These are phyloP conservation scores for Hyperopisus bebe DNA, from an alignment of 2,113 vertebrate genomes.

Conservation along the genomic window DNA sequence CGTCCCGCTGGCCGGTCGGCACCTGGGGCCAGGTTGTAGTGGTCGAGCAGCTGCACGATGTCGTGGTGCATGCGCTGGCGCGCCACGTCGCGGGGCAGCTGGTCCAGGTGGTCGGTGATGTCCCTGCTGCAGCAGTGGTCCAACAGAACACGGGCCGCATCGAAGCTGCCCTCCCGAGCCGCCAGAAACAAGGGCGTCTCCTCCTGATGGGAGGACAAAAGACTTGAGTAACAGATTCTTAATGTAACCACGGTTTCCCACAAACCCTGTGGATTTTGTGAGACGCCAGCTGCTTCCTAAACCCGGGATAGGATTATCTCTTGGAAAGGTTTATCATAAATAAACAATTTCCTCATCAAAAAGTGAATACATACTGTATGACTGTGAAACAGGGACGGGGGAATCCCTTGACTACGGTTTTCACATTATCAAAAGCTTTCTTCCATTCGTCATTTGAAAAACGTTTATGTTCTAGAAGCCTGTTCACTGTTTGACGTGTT, in stretches of 20 bases:
- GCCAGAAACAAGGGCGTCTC: constrained; percentile 89
- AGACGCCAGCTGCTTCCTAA: neutral
- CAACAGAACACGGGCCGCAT: constrained; percentile 82
- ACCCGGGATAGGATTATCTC: neutral
- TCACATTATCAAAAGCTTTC: neutral
- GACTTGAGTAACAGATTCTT: neutral
- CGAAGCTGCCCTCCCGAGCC: constrained; percentile 86
- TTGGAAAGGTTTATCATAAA: neutral
- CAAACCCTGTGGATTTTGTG: neutral
- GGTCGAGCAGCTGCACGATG: constrained; percentile 85
- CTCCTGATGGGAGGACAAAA: constrained; percentile 60
- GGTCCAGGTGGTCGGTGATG: constrained; percentile 91
- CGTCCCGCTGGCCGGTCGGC: constrained; percentile 55
- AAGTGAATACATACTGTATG: neutral
- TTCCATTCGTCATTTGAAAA: neutral
- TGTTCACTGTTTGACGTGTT: neutral
- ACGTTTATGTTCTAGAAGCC: neutral
- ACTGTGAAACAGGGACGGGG: neutral
- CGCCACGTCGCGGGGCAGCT: constrained; percentile 83
- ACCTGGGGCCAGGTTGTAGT: constrained; percentile 85
- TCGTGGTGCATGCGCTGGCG: constrained; percentile 93
- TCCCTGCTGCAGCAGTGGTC: constrained; percentile 92
- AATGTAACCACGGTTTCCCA: neutral
- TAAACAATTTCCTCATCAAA: neutral
- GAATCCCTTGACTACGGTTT: neutral